Conservation (phyloP, 64 coral and sea anemone species). For the Orbicella faveolata region DNA sequence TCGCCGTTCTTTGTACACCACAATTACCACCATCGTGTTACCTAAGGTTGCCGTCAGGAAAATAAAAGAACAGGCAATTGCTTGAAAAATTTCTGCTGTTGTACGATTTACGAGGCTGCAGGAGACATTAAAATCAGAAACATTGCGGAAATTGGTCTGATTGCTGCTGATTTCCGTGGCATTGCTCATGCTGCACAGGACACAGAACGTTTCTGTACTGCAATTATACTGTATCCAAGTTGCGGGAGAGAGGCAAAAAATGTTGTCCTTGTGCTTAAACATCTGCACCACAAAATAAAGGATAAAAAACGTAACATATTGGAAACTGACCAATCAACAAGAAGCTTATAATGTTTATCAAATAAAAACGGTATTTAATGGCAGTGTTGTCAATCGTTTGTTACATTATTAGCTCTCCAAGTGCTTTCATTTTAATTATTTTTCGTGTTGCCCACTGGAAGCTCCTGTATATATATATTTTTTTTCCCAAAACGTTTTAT, state of each 20-base stretch:
- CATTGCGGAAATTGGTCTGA: not conserved
- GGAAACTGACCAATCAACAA: not conserved
- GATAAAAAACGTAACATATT: not conserved
- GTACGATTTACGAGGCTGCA: not conserved
- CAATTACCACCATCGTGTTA: conserved; percentile 19
- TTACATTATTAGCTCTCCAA: not conserved
- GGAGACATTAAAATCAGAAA: not conserved
- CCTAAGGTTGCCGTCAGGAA: conserved; percentile 8
- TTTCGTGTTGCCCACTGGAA: not conserved
- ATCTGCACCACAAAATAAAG: not conserved
- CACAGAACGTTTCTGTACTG: too few relatives aligned
- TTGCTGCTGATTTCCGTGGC: not conserved
- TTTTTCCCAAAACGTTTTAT: too few relatives aligned
- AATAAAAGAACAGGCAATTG: not conserved
- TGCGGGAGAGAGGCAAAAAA: not conserved
- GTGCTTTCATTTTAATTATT: not conserved
- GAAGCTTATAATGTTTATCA: not conserved
- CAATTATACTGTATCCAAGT: not conserved
- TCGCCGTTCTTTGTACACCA: conserved; percentile 9
- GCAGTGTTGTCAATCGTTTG: not conserved
- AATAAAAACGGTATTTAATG: not conserved
- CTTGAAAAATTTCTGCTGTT: not conserved
- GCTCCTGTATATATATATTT: too few relatives aligned
- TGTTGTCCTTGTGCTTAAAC: not conserved
- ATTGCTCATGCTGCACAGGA: not conserved